Conservation (phyloP, 2,888 invertebrate genomes). For the Zelleria hepariella region DNA sequence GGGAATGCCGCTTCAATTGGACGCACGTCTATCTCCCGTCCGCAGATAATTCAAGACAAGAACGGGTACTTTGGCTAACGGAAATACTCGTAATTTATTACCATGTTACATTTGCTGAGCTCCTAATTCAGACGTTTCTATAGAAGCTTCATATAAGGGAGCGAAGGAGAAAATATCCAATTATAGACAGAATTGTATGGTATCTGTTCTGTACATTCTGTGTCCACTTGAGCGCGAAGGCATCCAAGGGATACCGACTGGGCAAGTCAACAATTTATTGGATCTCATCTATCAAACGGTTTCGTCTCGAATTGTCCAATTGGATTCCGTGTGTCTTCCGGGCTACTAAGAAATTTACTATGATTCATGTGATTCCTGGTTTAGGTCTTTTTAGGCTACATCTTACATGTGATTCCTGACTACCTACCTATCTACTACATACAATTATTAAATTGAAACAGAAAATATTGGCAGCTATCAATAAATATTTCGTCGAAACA, state of each 20-base stretch:
- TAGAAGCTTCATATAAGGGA: not conserved
- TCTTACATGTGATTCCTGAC: no score
- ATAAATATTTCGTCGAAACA: not conserved
- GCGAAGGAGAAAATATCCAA: not conserved
- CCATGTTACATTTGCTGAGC: not conserved
- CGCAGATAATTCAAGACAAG: not conserved
- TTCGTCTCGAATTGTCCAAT: slow-evolving; percentile 46
- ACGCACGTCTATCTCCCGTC: slow-evolving; percentile 24
- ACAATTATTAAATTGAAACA: no score
- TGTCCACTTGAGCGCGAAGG: slow-evolving; percentile 20
- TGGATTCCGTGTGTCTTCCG: slow-evolving; percentile 38
- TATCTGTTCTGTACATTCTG: not conserved
- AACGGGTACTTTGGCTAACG: not conserved
- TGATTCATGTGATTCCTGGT: no score
- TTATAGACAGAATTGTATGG: not conserved
- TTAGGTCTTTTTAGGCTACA: no score
- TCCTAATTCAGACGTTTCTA: not conserved
- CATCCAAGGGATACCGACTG: slow-evolving; percentile 16
- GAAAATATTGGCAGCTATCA: not conserved
- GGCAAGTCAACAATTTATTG: slow-evolving; percentile 48
- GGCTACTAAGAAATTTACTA: slow-evolving; percentile 33
- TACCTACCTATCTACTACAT: no score
- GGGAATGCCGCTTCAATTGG: slow-evolving; percentile 34
- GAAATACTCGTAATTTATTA: not conserved
- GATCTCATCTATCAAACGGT: slow-evolving; percentile 45